Evolutionary conservation across 1,140 invertebrate species (phyloP), one percentile per base, ranked within the genome.

Genomic region (Aleiodes sp.): DNA sequence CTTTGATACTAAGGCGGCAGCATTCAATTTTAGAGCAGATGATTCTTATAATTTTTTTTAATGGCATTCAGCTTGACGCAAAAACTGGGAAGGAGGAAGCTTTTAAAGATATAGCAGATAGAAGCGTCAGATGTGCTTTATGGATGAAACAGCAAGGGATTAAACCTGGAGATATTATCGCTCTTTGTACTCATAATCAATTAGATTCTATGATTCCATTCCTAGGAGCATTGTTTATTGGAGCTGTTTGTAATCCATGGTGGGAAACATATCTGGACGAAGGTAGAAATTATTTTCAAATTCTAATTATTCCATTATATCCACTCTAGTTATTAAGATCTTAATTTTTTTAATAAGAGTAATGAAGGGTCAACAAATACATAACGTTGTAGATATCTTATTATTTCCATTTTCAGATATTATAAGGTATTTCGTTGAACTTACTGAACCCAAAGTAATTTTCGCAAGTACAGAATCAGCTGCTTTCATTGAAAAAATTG

Each of bases 11-110:
- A n/a, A n/a, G n/a, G n/a, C n/a, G n/a, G n/a, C n/a, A n/a, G n/a
- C n/a, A n/a, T n/a, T n/a, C n/a, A n/a, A n/a, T n/a, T n/a, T n/a
- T n/a, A n/a, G n/a, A n/a, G n/a, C n/a, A n/a, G n/a, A n/a, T n/a
- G n/a, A n/a, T n/a, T n/a, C 8, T 19, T 21, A 19, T 46, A 46
- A 57, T 21, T 10, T 61, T 24, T 24, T 65, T 41, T 46, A 12
- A 19, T 21, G 10, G 39, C 10, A 24, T 16, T 24, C 12, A 77
- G 76, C 83, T 88, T 52, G 87, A 89, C 69, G 85, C 77, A 37
- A 75, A 76, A 2, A 88, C 87, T 2, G 83, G 82, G 0, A 72
- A 84, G 56, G 37, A 82, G 62, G 84, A 87, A 67, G 86, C 84
- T 0, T 84, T 78, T 59, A 70, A 43, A 10, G 80, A 82, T 16